Base-by-base conservation (phyloP, 2,797 vertebrate species). In the Onychomys leucogaster region DNA sequence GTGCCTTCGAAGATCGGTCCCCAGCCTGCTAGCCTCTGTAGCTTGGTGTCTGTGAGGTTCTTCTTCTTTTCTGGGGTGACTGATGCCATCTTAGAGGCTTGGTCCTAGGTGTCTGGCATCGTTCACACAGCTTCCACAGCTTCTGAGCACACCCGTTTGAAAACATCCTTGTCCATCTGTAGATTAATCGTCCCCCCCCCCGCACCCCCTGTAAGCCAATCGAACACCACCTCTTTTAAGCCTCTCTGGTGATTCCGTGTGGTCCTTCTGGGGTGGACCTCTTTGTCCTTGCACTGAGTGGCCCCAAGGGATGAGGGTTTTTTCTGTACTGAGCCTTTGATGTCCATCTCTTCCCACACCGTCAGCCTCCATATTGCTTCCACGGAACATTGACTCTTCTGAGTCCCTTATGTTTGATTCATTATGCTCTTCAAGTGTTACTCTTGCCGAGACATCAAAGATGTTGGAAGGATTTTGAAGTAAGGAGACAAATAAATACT, bases 401-500 rank as follows among this genome's bases (percentile, higher is more conserved):
- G 83, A 17, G 69, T 59, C 85, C 57, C 90, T 91, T 82, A 14
- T 37, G 69, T 95, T 73, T 69, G 61, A 91, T 43, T 90, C 49
- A 49, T 69, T 61, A 37, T 94, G 23, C 71, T 96, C 41, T 78
- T 32, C 0, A 2, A 90, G 25, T 41, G 29, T 57, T 71, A 75
- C 34, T 17, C 10, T 85, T 85, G 43, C 37, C 32, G 65, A 16
- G 5, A 46, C 17, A 84, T 59, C 41, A 93, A 85, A 23, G 21
- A 59, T 76, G 81, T 63, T 23, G 65, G 67, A 78, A 92, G 86
- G 55, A 69, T 57, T 93, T 95, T 73, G 46, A 96, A 89, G 76
- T 55, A 63, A 87, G 23, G 13, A 82, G n/a, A 52, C 94, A 80
- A 92, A 85, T 9, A 88, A 57, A 73, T 61, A 80, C 85, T 69